These are phyloP conservation scores for Hirudo medicinalis DNA, from an alignment of 1,140 invertebrate species.

Conservation along the genomic window DNA sequence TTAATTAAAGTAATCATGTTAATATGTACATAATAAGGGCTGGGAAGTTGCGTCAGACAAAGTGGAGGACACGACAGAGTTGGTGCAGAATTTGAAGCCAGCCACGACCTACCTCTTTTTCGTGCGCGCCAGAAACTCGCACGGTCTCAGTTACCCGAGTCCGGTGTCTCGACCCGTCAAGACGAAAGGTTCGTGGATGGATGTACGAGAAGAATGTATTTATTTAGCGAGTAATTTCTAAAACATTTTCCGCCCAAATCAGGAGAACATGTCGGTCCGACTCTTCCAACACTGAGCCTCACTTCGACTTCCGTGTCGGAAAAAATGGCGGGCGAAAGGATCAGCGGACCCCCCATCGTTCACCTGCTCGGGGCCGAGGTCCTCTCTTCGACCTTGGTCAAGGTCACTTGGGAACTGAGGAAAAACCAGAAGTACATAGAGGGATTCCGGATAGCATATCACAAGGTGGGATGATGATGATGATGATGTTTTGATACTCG, in stretches of 20 bases:
- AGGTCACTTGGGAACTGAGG: conserved; percentile 67
- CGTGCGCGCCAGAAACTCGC: conserved; percentile 63
- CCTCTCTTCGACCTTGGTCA: conserved; percentile 63
- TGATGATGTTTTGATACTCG: conserved; percentile 12
- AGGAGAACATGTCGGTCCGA: no score
- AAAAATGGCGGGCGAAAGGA: conserved; percentile 36
- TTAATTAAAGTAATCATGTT: no score
- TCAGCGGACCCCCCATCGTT: conserved; percentile 66
- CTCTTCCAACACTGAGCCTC: no score
- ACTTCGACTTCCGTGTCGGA: background rate
- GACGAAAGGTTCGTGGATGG: conserved; percentile 32
- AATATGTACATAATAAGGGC: conserved; percentile 43
- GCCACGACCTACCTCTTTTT: conserved; percentile 73
- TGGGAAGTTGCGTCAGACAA: conserved; percentile 57
- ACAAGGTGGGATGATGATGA: conserved; percentile 52
- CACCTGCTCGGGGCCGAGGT: conserved; percentile 61
- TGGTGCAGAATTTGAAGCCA: conserved; percentile 57
- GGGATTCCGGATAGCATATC: conserved; percentile 82
- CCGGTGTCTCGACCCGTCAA: conserved; percentile 40
- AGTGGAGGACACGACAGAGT: conserved; percentile 45
- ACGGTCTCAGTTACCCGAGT: background rate
- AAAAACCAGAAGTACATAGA: conserved; percentile 49
- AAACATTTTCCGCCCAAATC: no score
- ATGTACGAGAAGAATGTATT: no score
- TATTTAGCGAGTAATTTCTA: no score